A percentile compares a stretch with the other conserved stretches of the same genome.
phyloP scores from a whole-genome alignment of 2,888 invertebrate genomes.

The Prostheceraeus crozeri region DNA sequence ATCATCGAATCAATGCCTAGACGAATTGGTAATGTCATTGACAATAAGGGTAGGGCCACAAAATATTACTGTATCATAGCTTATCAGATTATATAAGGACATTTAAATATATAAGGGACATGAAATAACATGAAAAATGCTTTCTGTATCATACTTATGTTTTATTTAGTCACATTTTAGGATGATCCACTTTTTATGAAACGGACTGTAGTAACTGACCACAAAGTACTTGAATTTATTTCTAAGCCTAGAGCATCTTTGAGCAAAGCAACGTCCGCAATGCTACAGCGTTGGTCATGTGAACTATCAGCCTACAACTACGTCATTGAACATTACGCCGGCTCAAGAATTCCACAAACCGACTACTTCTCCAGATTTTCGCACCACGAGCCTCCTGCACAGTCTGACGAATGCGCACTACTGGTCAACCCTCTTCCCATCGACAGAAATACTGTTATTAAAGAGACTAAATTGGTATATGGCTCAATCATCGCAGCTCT shows the following conservation, averaged over 20 bases:
- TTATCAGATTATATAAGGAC: too few relatives aligned
- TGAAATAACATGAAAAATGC: too few relatives aligned
- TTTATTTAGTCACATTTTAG: too few relatives aligned
- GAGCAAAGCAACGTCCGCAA: constrained; percentile 11
- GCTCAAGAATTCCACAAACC: constrained; percentile 2
- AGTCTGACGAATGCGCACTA: not conserved
- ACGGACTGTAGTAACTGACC: not conserved
- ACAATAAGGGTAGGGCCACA: too few relatives aligned
- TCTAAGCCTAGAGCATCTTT: not conserved
- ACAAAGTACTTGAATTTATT: not conserved
- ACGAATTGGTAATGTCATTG: too few relatives aligned
- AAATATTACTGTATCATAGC: too few relatives aligned
- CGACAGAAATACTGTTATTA: constrained; percentile 1
- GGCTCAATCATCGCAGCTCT: not conserved
- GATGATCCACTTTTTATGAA: too few relatives aligned
- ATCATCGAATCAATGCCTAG: too few relatives aligned
- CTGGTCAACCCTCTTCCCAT: constrained; percentile 21
- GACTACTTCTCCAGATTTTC: constrained; percentile 14
- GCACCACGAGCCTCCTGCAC: constrained; percentile 4
- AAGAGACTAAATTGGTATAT: not conserved
- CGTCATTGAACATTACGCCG: not conserved
- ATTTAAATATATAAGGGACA: too few relatives aligned
- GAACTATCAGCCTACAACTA: not conserved
- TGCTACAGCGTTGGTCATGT: not conserved
- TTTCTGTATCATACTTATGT: too few relatives aligned